Evolutionary conservation across 2,113 vertebrate genomes (phyloP).

Genomic region (Etia nguti): DNA sequence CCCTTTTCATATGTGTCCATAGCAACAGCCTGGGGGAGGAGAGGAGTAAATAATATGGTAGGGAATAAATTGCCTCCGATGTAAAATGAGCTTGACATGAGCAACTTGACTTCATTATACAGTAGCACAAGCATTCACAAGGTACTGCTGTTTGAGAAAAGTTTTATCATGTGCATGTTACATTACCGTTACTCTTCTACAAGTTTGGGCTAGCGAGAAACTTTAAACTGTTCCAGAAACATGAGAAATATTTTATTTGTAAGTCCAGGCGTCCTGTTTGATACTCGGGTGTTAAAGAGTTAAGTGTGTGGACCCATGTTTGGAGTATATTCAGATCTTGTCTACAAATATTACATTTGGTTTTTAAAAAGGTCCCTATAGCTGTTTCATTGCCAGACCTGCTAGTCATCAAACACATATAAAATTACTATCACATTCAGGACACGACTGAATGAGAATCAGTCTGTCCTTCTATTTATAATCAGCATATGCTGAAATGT

Average conservation of each 20-base stretch:
- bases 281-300: neutral
- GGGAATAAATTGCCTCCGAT: neutral
- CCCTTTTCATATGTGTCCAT: conserved; percentile 92
- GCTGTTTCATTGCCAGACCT: neutral
- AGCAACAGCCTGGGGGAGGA: conserved; percentile 81
- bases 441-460: neutral
- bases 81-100: neutral
- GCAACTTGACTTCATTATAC: neutral
- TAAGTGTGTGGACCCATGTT: neutral
- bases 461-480: neutral
- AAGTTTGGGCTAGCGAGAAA: neutral
- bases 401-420: neutral
- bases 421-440: neutral
- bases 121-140: neutral
- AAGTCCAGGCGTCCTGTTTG: neutral
- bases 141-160: neutral
- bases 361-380: neutral
- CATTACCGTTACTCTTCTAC: neutral
- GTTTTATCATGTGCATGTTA: too few species aligned
- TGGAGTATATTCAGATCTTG: neutral
- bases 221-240: neutral
- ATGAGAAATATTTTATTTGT: neutral
- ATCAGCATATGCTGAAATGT: neutral
- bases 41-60: neutral
- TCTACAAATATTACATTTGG: neutral